Conservation (phyloP, 2,113 vertebrate species). For the Stictonetta naevosa region DNA sequence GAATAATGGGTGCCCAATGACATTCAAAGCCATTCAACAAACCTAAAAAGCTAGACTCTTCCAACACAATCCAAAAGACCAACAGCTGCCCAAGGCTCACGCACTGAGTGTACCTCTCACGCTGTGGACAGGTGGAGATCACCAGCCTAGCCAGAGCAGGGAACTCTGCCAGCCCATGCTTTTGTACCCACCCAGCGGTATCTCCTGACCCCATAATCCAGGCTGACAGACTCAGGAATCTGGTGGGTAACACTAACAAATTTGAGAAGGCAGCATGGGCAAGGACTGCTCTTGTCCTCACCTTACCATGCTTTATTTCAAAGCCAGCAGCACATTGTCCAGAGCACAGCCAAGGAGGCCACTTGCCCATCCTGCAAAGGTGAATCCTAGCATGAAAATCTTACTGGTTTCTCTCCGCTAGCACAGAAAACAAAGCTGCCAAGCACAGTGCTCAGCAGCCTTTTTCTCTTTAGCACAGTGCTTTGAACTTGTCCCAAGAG, state of each 20-base stretch:
- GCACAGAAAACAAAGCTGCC: neutral
- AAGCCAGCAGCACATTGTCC: fast-evolving
- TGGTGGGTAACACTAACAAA: fast-evolving
- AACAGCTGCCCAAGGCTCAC: neutral
- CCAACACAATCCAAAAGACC: neutral
- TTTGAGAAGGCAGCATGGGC: neutral
- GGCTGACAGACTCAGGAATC: neutral
- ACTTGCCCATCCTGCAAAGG: neutral
- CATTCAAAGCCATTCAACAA: neutral
- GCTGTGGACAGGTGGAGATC: neutral
- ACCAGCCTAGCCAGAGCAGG: neutral
- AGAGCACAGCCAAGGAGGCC: neutral
- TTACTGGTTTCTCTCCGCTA: neutral
- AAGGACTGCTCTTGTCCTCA: neutral
- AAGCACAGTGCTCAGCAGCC: neutral
- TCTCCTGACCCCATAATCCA: neutral
- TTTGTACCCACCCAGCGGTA: neutral
- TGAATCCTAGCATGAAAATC: neutral
- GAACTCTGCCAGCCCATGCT: neutral
- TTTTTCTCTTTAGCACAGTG: neutral
- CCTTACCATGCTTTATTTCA: neutral
- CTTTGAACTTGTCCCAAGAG: neutral
- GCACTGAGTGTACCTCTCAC: neutral
- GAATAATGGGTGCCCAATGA: neutral
- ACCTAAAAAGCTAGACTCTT: neutral